Evolutionary conservation across 2,113 vertebrate species (phyloP), one percentile per base, ranked within the genome.

Genomic region (Silurus meridionalis): DNA sequence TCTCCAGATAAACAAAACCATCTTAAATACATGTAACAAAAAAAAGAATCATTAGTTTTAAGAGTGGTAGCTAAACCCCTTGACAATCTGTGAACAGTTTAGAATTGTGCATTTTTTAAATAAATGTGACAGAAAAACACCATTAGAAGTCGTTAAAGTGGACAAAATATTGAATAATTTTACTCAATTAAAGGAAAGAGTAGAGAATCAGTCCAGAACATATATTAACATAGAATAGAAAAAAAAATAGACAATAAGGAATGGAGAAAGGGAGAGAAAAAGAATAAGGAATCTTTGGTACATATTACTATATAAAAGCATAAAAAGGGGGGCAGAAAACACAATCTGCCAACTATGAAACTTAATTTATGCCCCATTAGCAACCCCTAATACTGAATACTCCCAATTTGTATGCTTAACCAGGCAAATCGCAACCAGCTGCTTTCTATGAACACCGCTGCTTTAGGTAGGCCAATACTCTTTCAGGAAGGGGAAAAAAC

Each of bases 351-450:
- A 85, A 80, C 84, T 84, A 74, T 82, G 52, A 82, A 77, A 66
- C 77, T 81, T 60, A 80, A 82, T 87, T 82, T 85, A 71, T 88
- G 82, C 63, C 74, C 84, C 83, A 90, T 83, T 91, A 85, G 75
- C 53, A 17, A 6, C 25, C 64, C 57, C 80, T 87, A 87, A 80
- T 82, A 86, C 82, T 80, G 83, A 37, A 91, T 82, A 87, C 82
- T 84, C 61, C 82, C 80, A 80, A 89, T 90, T 81, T 88, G 83
- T 60, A 88, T 77, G 66, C 66, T 86, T 87, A 91, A 87, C 87
- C 75, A 81, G 82, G 87, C 86, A 88, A 87, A 90, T 28, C 78
- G 28, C 48, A 74, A 61, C 91, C 87, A 90, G 89, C 91, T 90
- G 91, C 86, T 84, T 79, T 81, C 50, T 83, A 9, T 72, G 79